Evolutionary conservation across 2,113 vertebrate species (phyloP), one percentile per base, ranked within the genome.

Genomic region (Lagopus muta): DNA sequence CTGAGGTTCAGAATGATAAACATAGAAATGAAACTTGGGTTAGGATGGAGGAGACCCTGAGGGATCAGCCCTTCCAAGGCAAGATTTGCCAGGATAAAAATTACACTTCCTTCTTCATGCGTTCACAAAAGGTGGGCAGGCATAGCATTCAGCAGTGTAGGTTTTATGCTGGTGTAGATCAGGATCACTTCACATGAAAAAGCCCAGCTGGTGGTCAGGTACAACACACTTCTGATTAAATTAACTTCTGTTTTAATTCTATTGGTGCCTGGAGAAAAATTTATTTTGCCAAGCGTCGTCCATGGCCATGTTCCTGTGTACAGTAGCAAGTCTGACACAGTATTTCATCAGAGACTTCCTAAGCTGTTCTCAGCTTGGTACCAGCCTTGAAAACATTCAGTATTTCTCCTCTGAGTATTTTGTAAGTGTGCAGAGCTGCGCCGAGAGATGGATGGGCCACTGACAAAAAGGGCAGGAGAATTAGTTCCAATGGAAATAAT

Each of bases 401-500:
- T n/a, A 14, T 78, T 90, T 87, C 65, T 27, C 34, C 66, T 27
- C 62, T 19, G 50, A 66, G 85, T 62, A 74, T 47, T 90, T 82
- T 36, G 50, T 36, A 80, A 76, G 73, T 71, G 52, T 72, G 30
- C 65, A 42, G 70, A 58, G 69, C 60, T 81, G 69, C 82, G 77
- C n/a, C 2, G 1, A 38, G 92, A 95, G 88, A 95, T 91, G 90
- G 90, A 92, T 92, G 87, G 67, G 54, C 67, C 90, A 82, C 92
- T 83, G 90, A 94, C 90, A 92, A 94, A 91, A 91, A 72, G 76
- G 62, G 87, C 92, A 90, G 80, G 92, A 91, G 90, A 91, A 94
- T 88, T 79, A 92, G 84, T 94, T 95, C 90, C 92, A 92, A 82
- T 90, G 94, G 90, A 95, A 94, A 94, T 95, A 79, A 91, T 95